Conservation (phyloP, 2,888 invertebrate genomes). For the Ecliptopera silaceata region DNA sequence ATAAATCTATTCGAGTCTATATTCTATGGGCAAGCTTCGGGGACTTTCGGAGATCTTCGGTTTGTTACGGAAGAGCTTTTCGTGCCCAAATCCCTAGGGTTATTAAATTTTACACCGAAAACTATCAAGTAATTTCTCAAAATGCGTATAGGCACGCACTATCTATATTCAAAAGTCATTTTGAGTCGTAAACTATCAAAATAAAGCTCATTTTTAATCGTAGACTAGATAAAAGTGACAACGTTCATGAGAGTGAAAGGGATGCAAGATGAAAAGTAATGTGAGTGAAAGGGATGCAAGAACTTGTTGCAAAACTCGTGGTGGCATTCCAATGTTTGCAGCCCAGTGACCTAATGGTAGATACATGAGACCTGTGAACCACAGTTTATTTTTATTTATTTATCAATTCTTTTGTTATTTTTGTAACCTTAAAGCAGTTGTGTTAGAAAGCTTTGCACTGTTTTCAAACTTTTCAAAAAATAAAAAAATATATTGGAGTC, state of each 20-base stretch:
- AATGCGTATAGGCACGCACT: no score
- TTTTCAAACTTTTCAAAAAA: no score
- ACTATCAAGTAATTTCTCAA: no score
- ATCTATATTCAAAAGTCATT: neutral
- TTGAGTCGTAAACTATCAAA: neutral
- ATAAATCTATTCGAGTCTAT: constrained; percentile 60
- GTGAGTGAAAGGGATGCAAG: constrained; percentile 56
- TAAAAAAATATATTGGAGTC: no score
- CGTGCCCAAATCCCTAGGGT: no score
- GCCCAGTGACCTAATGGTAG: constrained; percentile 78
- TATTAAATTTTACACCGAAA: neutral
- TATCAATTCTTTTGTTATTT: neutral
- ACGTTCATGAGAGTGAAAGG: constrained; percentile 47
- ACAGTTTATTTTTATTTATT: constrained; percentile 8
- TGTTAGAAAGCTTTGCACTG: no score
- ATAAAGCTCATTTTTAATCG: neutral
- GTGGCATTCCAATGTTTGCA: constrained; percentile 69
- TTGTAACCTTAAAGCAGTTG: no score
- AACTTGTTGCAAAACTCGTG: constrained; percentile 79
- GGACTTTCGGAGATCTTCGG: constrained; percentile 44
- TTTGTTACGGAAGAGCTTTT: neutral
- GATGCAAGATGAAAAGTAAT: constrained; percentile 59
- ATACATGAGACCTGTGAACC: constrained; percentile 41
- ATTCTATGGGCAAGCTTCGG: constrained; percentile 49
- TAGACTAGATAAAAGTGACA: neutral